Percentiles rank a stretch among this genome's conserved stretches.
Conservation (phyloP, 2,888 invertebrate genomes). For the Lobophora halterata region DNA sequence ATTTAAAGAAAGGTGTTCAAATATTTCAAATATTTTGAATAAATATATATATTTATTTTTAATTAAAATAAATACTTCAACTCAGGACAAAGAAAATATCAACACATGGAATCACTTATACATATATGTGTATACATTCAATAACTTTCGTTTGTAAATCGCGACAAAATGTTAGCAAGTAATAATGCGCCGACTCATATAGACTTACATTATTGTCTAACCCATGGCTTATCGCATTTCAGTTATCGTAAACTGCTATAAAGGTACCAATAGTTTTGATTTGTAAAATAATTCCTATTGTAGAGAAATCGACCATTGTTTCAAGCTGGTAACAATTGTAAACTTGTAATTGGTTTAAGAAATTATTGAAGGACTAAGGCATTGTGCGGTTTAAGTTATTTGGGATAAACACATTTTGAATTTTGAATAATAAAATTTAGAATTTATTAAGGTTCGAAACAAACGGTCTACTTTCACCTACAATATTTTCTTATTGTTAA, state of each 20-base stretch:
- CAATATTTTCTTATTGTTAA: too few relatives aligned
- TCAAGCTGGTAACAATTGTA: conserved; percentile 16
- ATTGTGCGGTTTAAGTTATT: conserved; percentile 11
- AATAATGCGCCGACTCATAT: conserved; percentile 44
- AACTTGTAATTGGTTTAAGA: conserved; percentile 25
- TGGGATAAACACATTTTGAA: background rate
- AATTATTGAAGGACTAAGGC: conserved; percentile 20
- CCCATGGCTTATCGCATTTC: conserved; percentile 46
- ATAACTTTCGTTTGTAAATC: conserved; percentile 16
- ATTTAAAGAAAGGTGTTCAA: too few relatives aligned
- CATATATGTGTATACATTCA: too few relatives aligned
- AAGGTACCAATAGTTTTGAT: conserved; percentile 52
- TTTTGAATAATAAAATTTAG: too few relatives aligned
- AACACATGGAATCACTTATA: too few relatives aligned
- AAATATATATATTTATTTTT: too few relatives aligned
- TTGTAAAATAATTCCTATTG: conserved; percentile 20
- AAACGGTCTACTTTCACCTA: too few relatives aligned
- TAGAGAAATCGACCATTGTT: conserved; percentile 32
- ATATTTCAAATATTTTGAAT: too few relatives aligned
- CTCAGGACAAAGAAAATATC: too few relatives aligned
- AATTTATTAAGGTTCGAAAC: too few relatives aligned
- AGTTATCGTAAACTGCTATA: conserved; percentile 46
- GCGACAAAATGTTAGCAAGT: conserved; percentile 30
- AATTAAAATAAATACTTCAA: too few relatives aligned
- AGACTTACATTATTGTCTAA: conserved; percentile 52